Base-by-base conservation (phyloP, 2,797 vertebrate genomes). In the Cottoperca gobio region DNA sequence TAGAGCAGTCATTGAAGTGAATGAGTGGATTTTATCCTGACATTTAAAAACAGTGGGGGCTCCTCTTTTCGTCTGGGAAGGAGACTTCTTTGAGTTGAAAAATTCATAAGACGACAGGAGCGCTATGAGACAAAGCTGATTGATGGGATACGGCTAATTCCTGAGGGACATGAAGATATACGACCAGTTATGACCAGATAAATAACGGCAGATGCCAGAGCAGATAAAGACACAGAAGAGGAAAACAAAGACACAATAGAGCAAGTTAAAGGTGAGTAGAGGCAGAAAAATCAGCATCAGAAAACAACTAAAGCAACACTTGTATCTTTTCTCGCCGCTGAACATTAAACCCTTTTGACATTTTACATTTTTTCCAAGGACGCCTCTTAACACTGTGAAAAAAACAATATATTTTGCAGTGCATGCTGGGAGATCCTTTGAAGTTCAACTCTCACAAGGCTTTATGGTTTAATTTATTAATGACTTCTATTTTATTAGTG, bases 381-480 rank as follows among this genome's bases (percentile, higher is more conserved):
- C 2, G 9, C 10, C 5, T 16, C 2, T 39, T 2, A n/a, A n/a
- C 62, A 13, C 43, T 8, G 23, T 26, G 43, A 75, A 46, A 43
- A 9, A 33, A n/a, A 3, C 40, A 14, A 61, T 13, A 40, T 28
- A n/a, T 60, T 16, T 11, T 45, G 43, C 59, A 40, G 60, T 8
- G 21, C 16, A 11, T 10, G 14, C 43, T 23, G 28, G 59, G 53
- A 70, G 2, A 60, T 12, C n/a, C 63, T 28, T 35, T 39, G 2
- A 33, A 35, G 45, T 33, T 61, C 37, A 17, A 14, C 66, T 28
- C 37, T 57, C 39, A n/a, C 8, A 19, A 7, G 5, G 48, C 19
- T 65, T 74, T 48, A 72, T 67, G 63, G n/a, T n/a, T n/a, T 79
- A 3, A 59, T 60, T 79, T 63, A 79, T 81, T 61, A 4, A 81